Evolutionary conservation across 2,888 invertebrate species (phyloP), one percentile per base, ranked within the genome.

Genomic region (Cephus pygmeus): DNA sequence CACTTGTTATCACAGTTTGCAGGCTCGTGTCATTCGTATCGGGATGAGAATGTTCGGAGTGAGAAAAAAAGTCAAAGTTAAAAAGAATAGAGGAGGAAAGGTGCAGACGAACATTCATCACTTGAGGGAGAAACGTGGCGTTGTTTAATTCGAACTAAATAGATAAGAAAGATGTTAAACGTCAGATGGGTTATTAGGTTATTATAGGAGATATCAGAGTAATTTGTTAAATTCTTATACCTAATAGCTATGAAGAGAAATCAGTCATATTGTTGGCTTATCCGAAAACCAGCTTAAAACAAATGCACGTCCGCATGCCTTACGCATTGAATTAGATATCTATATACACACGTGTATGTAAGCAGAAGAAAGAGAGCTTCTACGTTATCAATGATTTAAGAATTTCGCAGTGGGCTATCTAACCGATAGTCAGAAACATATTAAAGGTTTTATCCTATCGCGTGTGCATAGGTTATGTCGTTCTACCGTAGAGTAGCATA

Each of bases 301-400:
- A 34, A 71, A 71, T 71, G 4, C 12, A 6, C 33, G 3, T 31
- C 12, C 12, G 31, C 30, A 31, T 33, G 12, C 4, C 71, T 12
- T 11, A 31, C 31, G 71, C 12, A 23, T 23, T 56, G 23, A 56
- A 1, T 15, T 56, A 56, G 23, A 56, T 56, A 56, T 23, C 4
- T 23, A 23, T 56, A 23, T 56, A 56, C 2, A 56, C 0, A 23
- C 9, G 56, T 56, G 23, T 56, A 56, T 23, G 56, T 56, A 23
- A 56, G 56, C 56, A 23, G 9, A 56, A 56, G 56, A 56, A 56
- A 9, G 56, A 56, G 71, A 31, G 31, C 71, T 12, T 12, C 33
- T 34, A 23, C 73, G 78, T 73, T 78, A 78, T 78, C 76, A 78
- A 78, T 78, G 78, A 78, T 78, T 76, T 78, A 78, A 76, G 78